These are phyloP conservation scores for Harlomillsia oculata DNA, from an alignment of 1,140 invertebrate genomes.

Conservation along the genomic window DNA sequence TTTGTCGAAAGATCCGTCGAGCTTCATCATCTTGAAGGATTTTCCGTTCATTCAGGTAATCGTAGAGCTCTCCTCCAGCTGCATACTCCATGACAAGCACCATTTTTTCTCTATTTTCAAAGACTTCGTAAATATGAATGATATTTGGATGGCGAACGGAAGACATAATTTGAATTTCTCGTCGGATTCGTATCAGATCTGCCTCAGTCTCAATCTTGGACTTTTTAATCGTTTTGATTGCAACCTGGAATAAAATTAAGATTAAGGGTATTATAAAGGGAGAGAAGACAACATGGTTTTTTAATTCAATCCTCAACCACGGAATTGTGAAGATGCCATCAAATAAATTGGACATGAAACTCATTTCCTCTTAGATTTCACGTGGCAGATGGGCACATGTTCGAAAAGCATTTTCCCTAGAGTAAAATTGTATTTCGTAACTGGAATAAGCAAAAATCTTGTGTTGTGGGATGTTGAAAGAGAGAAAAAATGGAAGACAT, in stretches of 20 bases:
- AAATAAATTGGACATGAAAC: too few relatives aligned
- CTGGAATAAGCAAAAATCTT: too few relatives aligned
- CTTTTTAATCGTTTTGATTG: slow-evolving; percentile 98
- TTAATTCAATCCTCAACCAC: too few relatives aligned
- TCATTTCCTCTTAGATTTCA: too few relatives aligned
- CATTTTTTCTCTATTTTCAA: slow-evolving; percentile 98
- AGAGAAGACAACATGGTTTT: too few relatives aligned
- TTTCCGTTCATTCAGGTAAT: slow-evolving; percentile 86
- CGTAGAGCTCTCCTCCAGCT: slow-evolving; percentile 94
- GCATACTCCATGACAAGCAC: slow-evolving; percentile 99
- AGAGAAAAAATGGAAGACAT: too few relatives aligned
- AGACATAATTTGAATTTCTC: slow-evolving; percentile 98
- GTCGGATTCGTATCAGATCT: slow-evolving; percentile 83
- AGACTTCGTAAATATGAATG: slow-evolving; percentile 98
- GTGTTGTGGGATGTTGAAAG: too few relatives aligned
- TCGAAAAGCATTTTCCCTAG: too few relatives aligned
- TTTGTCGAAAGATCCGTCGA: slow-evolving; percentile 90
- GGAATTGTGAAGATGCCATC: too few relatives aligned
- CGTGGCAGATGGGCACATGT: too few relatives aligned
- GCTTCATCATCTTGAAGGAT: slow-evolving; percentile 85
- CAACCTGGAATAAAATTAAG: slow-evolving; percentile 52
- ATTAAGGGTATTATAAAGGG: too few relatives aligned
- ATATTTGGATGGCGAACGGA: slow-evolving; percentile 96
- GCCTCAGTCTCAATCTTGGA: slow-evolving; percentile 97
- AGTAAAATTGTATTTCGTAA: too few relatives aligned